Percentiles rank a stretch among this genome's conserved stretches.
phyloP scores from a whole-genome alignment of 2,888 invertebrate species.

The Halictus ligatus region DNA sequence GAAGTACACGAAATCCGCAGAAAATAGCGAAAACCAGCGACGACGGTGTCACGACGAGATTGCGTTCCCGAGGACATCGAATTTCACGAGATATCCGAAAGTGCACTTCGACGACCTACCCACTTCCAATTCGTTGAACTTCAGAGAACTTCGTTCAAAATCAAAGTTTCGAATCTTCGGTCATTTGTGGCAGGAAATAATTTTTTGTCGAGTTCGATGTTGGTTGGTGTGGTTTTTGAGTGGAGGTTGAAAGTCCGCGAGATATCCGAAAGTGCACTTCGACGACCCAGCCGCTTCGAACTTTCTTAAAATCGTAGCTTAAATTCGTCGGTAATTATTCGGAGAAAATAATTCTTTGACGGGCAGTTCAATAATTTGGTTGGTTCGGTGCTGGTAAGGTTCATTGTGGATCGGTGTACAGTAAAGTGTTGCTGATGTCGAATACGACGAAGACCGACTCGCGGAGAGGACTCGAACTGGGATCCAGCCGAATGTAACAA shows the following conservation, averaged over 20 bases:
- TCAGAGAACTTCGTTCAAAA: background rate
- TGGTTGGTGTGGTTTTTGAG: background rate
- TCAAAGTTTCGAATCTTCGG: background rate
- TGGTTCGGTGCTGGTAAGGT: background rate
- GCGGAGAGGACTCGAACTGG: constrained; percentile 53
- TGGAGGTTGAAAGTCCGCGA: background rate
- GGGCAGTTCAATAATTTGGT: background rate
- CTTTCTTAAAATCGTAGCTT: background rate
- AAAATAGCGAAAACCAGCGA: background rate
- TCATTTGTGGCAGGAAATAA: background rate
- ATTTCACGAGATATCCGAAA: background rate
- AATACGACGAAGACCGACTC: constrained; percentile 17
- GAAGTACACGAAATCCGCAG: background rate
- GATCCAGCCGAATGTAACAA: constrained; percentile 77
- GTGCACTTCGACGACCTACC: background rate
- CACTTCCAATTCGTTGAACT: background rate
- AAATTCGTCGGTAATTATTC: background rate
- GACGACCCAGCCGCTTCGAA: background rate
- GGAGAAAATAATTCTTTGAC: background rate
- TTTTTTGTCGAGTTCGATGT: background rate
- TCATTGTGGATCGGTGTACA: background rate
- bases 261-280: background rate
- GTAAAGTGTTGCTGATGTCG: background rate
- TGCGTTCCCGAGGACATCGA: background rate
- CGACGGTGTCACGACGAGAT: background rate